Conservation (phyloP, 2,797 vertebrate genomes). For the Sebastes paucispinis region DNA sequence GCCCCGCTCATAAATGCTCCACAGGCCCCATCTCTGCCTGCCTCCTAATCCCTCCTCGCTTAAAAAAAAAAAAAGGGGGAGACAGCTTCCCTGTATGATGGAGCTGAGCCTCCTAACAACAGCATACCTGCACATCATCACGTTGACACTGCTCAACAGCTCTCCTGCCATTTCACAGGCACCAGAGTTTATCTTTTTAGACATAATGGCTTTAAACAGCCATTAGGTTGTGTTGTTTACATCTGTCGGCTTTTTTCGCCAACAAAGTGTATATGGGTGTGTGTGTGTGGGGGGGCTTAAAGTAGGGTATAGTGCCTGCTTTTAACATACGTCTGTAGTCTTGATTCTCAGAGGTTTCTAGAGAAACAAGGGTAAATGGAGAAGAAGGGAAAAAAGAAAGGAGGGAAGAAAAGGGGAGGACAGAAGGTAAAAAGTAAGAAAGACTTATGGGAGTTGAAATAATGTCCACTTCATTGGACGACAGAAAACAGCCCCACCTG, state of each 20-base stretch:
- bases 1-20: constrained; percentile 67
- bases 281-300: not conserved
- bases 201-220: constrained; percentile 82
- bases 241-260: constrained; percentile 55
- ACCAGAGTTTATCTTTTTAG: constrained; percentile 76
- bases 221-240: constrained; percentile 80
- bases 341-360: constrained; percentile 43
- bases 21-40: constrained; percentile 70
- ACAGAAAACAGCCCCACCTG: constrained; percentile 61
- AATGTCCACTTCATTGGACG: constrained; percentile 29
- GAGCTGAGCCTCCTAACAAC: constrained; percentile 56
- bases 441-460: constrained; percentile 12
- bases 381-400: not conserved
- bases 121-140: constrained; percentile 84
- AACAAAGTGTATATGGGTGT: constrained; percentile 48
- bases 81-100: constrained; percentile 54
- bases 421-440: not conserved
- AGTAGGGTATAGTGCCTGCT: constrained; percentile 48
- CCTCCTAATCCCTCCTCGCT: constrained; percentile 58
- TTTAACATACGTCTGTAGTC: constrained; percentile 62
- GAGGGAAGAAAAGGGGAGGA: not conserved
- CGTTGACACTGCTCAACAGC: constrained; percentile 60
- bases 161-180: constrained; percentile 70
- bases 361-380: constrained; percentile 18
- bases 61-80: constrained; percentile 32